Evolutionary conservation across 2,888 invertebrate species (phyloP).

Genomic region (Frankliniella fusca): DNA sequence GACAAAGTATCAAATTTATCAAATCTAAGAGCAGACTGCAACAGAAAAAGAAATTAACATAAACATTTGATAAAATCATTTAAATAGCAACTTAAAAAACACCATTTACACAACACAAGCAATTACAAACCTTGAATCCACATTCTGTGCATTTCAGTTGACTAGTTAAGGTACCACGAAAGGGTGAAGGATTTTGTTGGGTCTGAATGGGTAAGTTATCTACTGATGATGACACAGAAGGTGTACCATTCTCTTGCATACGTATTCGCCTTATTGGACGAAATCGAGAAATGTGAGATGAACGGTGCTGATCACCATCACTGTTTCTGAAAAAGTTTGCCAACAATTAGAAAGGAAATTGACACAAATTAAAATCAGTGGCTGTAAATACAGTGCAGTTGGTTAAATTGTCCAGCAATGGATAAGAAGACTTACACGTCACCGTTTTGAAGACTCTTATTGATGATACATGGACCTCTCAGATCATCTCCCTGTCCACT

Average conservation of each 20-base stretch:
- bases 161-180: constrained; percentile 70
- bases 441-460: neutral
- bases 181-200: constrained; percentile 59
- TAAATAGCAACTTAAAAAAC: constrained; percentile 41
- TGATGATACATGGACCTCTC: constrained; percentile 47
- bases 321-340: neutral
- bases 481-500: constrained; percentile 51
- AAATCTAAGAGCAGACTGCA: constrained; percentile 60
- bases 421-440: neutral
- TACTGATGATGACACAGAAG: neutral
- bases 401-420: too few relatives aligned
- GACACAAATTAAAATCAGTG: neutral
- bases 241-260: neutral
- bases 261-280: neutral
- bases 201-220: constrained; percentile 41
- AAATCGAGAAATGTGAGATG: neutral
- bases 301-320: neutral
- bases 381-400: neutral
- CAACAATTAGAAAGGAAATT: neutral
- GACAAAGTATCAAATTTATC: constrained; percentile 90
- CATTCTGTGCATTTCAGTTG: constrained; percentile 71
- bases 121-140: constrained; percentile 57
- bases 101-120: constrained; percentile 43
- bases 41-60: constrained; percentile 38
- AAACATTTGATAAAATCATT: constrained; percentile 30